Conservation (phyloP, 1,140 invertebrate species). For the Solenopsis invicta region DNA sequence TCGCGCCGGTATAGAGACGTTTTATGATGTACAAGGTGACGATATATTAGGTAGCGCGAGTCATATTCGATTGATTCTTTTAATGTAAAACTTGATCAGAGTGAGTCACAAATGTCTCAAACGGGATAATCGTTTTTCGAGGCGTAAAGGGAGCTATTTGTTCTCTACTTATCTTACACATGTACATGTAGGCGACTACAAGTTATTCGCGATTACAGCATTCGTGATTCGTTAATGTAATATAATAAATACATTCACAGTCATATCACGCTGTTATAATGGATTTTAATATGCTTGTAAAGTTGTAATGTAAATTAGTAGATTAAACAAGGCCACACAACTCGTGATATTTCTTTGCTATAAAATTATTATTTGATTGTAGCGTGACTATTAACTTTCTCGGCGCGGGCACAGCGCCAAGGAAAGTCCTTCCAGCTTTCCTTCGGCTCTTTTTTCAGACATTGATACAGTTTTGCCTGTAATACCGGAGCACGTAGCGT, state of each 20-base stretch:
- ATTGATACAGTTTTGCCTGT: constrained; percentile 36
- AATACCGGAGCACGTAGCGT: constrained; percentile 2
- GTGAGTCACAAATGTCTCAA: not conserved
- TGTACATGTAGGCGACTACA: not conserved
- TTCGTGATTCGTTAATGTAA: not conserved
- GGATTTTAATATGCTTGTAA: not conserved
- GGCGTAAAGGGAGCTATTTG: not conserved
- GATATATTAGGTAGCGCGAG: constrained; percentile 27
- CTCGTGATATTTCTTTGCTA: not conserved
- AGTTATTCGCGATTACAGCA: not conserved
- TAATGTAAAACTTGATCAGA: not conserved
- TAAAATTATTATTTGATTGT: constrained; percentile 29
- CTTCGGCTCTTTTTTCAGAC: constrained; percentile 3
- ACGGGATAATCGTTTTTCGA: not conserved
- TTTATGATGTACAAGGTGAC: constrained; percentile 54
- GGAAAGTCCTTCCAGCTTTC: not conserved
- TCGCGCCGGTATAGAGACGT: constrained; percentile 50
- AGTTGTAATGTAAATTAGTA: not conserved
- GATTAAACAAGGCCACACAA: not conserved
- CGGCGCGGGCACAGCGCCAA: not conserved
- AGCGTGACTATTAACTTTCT: constrained; percentile 27
- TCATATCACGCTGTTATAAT: not conserved
- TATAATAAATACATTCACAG: constrained; percentile 6
- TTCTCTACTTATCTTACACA: not conserved
- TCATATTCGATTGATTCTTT: not conserved